Evolutionary conservation across 2,888 invertebrate species (phyloP).

Genomic region (Pyrrhosoma nymphula): DNA sequence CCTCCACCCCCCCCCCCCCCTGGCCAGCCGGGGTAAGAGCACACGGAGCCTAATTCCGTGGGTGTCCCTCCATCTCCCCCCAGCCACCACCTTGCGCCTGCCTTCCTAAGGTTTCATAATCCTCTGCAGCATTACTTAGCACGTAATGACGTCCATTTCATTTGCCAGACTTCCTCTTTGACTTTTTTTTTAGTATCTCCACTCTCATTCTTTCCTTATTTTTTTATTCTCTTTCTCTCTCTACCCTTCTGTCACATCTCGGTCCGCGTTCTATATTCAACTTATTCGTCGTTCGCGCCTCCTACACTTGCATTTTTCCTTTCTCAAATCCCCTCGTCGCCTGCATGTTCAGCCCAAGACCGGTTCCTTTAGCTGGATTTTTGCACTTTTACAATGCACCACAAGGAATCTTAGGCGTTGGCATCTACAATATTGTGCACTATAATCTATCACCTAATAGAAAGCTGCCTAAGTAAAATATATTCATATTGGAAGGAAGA

Average conservation of each 20-base stretch:
- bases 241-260: background rate
- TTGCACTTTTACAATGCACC: no score
- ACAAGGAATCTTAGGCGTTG: no score
- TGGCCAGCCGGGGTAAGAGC: background rate
- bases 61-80: background rate
- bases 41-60: conserved; percentile 42
- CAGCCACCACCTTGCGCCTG: conserved; percentile 41
- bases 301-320: background rate
- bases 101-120: conserved; percentile 66
- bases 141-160: conserved; percentile 66
- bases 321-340: no score
- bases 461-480: no score
- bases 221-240: background rate
- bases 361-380: no score
- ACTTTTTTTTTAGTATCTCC: conserved; percentile 7
- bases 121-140: conserved; percentile 61
- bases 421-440: no score
- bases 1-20: background rate
- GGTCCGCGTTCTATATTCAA: background rate
- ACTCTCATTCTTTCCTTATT: background rate
- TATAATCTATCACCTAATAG: no score
- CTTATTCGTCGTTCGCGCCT: background rate
- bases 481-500: no score
- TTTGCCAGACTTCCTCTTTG: conserved; percentile 65
- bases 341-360: no score